Base-by-base conservation (phyloP, 1,140 invertebrate genomes). In the Drusus annulatus region DNA sequence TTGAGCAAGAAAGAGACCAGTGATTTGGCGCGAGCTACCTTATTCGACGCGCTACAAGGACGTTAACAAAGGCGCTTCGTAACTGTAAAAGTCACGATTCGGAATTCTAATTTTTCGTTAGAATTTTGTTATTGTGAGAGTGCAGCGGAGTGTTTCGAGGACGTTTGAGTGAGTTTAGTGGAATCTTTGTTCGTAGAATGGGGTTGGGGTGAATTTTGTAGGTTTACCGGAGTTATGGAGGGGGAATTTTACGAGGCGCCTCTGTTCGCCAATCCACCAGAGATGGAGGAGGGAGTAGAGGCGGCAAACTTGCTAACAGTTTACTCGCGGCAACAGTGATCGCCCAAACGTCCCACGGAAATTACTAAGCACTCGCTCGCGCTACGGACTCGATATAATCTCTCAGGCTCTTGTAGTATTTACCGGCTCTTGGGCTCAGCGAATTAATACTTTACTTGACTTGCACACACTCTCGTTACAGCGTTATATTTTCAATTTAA, bases 231-330 rank as follows among this genome's bases (percentile, higher is more conserved):
- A 5, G 50, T 2, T 54, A 51, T 36, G 45, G 50, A 16, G 52
- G 76, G 62, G 21, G 60, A 36, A 50, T 21, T 17, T 45, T 19
- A n/a, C 54, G 75, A 45, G 76, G 45, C 71, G 75, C 50, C 78
- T n/a, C 19, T 80, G 81, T 15, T 2, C 5, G 19, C 16, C 16
- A 73, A 73, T 76, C 65, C 69, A 71, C 81, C 81, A 83, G 81
- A 80, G 81, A 80, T 83, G 81, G 81, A 83, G 74, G 81, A 80
- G 79, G 81, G 81, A 83, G 81, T 81, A 69, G 36, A 36, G 79
- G 31, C 68, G 45, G 78, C 71, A 78, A 73, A 54, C 63, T 63
- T 77, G 74, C 56, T 77, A 69, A 80, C 69, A 56, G 50, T 54
- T 74, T 74, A 56, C 50, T 74, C 52, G 69, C 23, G 31, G 77